Percentiles rank a stretch among this genome's conserved stretches.
Conservation (phyloP, 2,113 vertebrate genomes). For the Canis aureus region DNA sequence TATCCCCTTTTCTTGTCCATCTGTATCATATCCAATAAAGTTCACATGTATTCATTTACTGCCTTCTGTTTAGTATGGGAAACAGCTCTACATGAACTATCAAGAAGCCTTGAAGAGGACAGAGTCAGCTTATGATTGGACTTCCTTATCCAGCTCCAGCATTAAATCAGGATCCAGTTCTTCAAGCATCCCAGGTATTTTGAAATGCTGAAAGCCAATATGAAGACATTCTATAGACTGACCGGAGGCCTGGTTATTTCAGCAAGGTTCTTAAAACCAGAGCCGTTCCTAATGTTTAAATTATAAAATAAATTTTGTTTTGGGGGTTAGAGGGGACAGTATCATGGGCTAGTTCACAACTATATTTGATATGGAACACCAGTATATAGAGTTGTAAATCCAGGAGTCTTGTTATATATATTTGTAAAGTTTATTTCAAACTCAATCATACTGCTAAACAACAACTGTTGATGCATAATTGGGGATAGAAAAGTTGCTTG, state of each 20-base stretch:
- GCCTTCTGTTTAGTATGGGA: slow-evolving; percentile 93
- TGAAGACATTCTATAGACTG: not conserved
- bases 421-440: slow-evolving; percentile 14
- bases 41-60: slow-evolving; percentile 43
- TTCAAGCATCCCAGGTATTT: slow-evolving; percentile 95
- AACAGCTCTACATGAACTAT: slow-evolving; percentile 96
- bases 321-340: not conserved
- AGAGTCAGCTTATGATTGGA: slow-evolving; percentile 97
- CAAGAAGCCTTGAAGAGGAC: slow-evolving; percentile 98
- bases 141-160: slow-evolving; percentile 96
- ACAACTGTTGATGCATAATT: not conserved
- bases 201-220: not conserved
- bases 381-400: not conserved
- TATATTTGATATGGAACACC: slow-evolving; percentile 19
- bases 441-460: not conserved
- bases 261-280: slow-evolving; percentile 29
- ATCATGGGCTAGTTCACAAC: not conserved
- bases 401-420: not conserved
- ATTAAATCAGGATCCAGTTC: slow-evolving; percentile 98
- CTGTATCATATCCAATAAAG: not conserved
- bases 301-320: not conserved
- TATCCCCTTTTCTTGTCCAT: not conserved
- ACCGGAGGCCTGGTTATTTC: not conserved
- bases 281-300: slow-evolving; percentile 32
- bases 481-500: not conserved